These are phyloP conservation scores for Nemurella pictetii DNA, from an alignment of 2,888 invertebrate species.

Conservation along the genomic window DNA sequence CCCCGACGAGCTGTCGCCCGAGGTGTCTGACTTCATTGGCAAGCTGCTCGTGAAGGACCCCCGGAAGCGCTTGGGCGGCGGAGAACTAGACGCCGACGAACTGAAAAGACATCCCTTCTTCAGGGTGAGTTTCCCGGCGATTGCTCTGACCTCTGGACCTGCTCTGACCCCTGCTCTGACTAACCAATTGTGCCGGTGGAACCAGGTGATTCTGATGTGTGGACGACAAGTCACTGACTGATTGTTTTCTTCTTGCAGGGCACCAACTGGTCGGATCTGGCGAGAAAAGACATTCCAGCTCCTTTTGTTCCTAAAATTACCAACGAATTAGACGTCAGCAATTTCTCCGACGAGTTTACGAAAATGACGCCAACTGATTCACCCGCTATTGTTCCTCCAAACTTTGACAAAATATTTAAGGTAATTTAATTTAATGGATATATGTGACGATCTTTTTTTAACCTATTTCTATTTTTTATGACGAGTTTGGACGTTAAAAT, in stretches of 20 bases:
- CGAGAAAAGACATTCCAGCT: constrained; percentile 75
- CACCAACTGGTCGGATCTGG: constrained; percentile 82
- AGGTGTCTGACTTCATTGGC: constrained; percentile 76
- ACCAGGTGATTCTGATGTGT: too few relatives aligned
- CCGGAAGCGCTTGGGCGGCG: constrained; percentile 81
- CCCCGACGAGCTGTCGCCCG: constrained; percentile 75
- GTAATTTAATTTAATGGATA: constrained; percentile 50
- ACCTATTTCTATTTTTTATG: neutral
- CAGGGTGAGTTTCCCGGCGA: constrained; percentile 56
- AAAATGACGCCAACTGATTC: constrained; percentile 89
- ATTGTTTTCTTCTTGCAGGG: constrained; percentile 51
- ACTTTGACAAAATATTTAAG: constrained; percentile 87
- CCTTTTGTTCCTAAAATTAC: constrained; percentile 88
- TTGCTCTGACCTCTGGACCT: too few relatives aligned
- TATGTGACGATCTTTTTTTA: neutral
- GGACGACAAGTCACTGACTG: neutral
- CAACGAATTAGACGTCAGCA: constrained; percentile 88
- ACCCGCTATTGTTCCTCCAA: constrained; percentile 83
- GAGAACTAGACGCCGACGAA: constrained; percentile 81
- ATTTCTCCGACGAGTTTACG: constrained; percentile 97
- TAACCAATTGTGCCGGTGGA: too few relatives aligned
- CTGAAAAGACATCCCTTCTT: constrained; percentile 91
- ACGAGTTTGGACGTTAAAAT: too few relatives aligned
- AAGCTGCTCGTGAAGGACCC: constrained; percentile 90
- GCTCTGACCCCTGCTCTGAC: too few relatives aligned